Conservation (phyloP, 2,888 invertebrate genomes). For the Trichogramma evanescens region DNA sequence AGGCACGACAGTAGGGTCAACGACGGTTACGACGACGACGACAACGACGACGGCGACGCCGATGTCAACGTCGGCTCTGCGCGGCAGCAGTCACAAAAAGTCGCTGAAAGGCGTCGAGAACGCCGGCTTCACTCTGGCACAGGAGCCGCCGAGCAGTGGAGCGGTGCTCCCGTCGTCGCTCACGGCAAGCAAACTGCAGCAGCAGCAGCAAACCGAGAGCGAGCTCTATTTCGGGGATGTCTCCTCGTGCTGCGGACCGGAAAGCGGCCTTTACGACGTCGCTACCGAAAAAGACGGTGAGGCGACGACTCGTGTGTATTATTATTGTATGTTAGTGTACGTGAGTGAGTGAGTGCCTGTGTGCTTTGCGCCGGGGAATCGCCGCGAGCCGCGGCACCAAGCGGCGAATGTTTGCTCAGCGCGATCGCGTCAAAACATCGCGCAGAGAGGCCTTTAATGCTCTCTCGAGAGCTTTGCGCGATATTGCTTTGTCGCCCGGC, state of each 20-base stretch:
- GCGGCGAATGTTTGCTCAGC: too few relatives aligned
- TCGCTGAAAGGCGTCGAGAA: conserved; percentile 68
- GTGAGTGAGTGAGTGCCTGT: too few relatives aligned
- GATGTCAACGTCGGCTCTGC: conserved; percentile 18
- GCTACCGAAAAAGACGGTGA: conserved; percentile 50
- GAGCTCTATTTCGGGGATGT: conserved; percentile 83
- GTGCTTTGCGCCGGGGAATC: too few relatives aligned
- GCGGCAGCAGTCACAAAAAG: conserved; percentile 46
- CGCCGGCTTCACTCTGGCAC: conserved; percentile 59
- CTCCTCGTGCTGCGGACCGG: conserved; percentile 68
- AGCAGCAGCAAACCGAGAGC: conserved; percentile 58
- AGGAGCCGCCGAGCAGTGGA: conserved; percentile 45
- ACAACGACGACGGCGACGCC: conserved; percentile 22
- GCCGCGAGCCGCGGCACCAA: too few relatives aligned
- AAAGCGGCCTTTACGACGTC: conserved; percentile 55
- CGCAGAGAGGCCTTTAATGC: too few relatives aligned
- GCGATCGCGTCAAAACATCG: too few relatives aligned
- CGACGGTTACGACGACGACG: neutral
- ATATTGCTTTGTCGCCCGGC: too few relatives aligned
- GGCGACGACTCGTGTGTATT: neutral
- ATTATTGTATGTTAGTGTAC: too few relatives aligned
- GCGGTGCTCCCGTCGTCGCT: too few relatives aligned
- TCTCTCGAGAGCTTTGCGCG: too few relatives aligned
- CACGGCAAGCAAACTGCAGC: conserved; percentile 36
- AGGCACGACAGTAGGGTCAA: neutral